phyloP scores from a whole-genome alignment of 2,113 vertebrate species.

The Montifringilla adamsi region DNA sequence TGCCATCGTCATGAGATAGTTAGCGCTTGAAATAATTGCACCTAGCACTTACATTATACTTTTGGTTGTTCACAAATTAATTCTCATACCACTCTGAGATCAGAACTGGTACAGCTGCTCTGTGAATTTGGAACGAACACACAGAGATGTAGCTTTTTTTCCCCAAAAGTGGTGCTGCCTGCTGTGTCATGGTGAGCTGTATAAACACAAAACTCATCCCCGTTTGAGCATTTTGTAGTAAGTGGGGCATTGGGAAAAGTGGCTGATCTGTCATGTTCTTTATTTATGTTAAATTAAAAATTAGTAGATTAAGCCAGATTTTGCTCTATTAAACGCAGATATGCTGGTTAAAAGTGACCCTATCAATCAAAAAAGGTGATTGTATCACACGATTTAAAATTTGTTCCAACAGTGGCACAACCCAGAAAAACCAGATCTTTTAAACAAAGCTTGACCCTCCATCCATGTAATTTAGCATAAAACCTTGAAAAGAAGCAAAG shows the following conservation, averaged over 20 bases:
- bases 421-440: neutral
- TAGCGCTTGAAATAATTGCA: slow-evolving; percentile 25
- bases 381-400: neutral
- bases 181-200: neutral
- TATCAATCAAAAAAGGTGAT: neutral
- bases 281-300: neutral
- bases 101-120: neutral
- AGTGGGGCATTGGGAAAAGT: neutral
- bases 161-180: neutral
- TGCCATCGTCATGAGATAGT: neutral
- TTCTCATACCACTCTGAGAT: neutral
- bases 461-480: slow-evolving; percentile 26
- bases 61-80: neutral
- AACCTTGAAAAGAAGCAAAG: slow-evolving; percentile 31
- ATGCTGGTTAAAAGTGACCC: neutral
- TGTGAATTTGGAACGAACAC: neutral
- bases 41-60: neutral
- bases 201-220: neutral
- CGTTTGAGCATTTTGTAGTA: neutral
- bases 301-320: neutral
- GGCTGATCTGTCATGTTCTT: neutral
- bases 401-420: neutral
- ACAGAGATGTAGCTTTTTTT: neutral
- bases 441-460: slow-evolving; percentile 10
- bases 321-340: neutral